Evolutionary conservation across 2,888 invertebrate genomes (phyloP), one percentile per base, ranked within the genome.

Genomic region (Pasiphila rectangulata): DNA sequence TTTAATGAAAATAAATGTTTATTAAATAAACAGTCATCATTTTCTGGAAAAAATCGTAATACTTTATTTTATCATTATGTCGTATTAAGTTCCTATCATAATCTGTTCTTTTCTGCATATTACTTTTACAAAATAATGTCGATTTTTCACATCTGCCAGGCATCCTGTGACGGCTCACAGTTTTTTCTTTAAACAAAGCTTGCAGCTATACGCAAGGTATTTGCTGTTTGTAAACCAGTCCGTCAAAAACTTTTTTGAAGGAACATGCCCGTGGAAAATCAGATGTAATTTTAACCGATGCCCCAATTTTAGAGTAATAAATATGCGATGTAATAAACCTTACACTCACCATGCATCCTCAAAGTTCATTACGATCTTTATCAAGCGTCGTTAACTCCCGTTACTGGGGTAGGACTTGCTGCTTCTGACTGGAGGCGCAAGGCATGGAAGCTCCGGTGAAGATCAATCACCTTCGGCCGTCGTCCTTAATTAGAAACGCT

Each of bases 401-500:
- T 70, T 68, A 67, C 29, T 37, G 36, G 64, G 61, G 57, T 54
- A 50, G 52, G 37, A n/a, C n/a, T n/a, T n/a, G n/a, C n/a, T n/a
- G n/a, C n/a, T n/a, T n/a, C n/a, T n/a, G n/a, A n/a, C n/a, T n/a
- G n/a, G n/a, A 47, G 61, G 59, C 50, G 51, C 60, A 63, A 64
- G 59, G 46, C 54, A 57, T 52, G 44, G 45, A 51, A 64, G 56
- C 29, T 48, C 54, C 51, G 53, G 54, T 53, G 50, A 48, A 50
- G 54, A 49, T 40, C 57, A 64, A 65, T 66, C 62, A 61, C 64
- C 50, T 55, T 64, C 52, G 63, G 63, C 60, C 69, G 68, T 67
- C 61, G 66, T 54, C 67, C 68, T 61, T 64, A 62, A 67, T 72
- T 66, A 65, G 64, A 53, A 48, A 51, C 66, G 63, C 62, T 69